Conservation (phyloP, 2,113 vertebrate species). For the Isurus oxyrinchus region DNA sequence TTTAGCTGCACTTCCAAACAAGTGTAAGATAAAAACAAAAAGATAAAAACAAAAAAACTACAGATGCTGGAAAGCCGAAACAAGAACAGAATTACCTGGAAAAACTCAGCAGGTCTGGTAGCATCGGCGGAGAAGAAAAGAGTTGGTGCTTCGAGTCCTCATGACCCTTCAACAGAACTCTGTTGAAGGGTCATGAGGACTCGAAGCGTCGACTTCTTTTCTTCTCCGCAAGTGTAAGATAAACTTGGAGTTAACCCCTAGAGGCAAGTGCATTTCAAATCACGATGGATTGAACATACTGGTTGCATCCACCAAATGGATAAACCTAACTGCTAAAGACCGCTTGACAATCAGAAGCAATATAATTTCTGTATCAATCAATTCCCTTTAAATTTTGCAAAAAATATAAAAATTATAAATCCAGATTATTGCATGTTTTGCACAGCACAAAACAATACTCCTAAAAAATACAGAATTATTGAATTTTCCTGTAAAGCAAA, state of each 20-base stretch:
- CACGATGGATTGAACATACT: not conserved
- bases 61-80: no score
- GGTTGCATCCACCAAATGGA: not conserved
- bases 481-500: not conserved
- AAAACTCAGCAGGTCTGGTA: no score
- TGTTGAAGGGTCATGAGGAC: no score
- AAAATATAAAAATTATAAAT: not conserved
- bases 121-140: no score
- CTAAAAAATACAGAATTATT: not conserved
- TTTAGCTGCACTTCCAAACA: not conserved
- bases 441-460: not conserved
- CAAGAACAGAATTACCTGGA: no score
- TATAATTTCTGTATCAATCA: not conserved
- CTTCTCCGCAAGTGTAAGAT: no score
- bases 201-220: no score
- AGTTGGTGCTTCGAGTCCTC: no score
- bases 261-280: conserved; percentile 1
- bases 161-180: no score
- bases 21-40: not conserved
- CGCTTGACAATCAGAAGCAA: not conserved
- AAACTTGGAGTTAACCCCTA: not conserved
- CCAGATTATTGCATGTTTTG: not conserved
- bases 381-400: not conserved
- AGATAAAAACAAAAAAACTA: no score
- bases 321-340: not conserved